Evolutionary conservation across 2,113 vertebrate genomes (phyloP), one percentile per base, ranked within the genome.

Genomic region (Regulus satrapa): DNA sequence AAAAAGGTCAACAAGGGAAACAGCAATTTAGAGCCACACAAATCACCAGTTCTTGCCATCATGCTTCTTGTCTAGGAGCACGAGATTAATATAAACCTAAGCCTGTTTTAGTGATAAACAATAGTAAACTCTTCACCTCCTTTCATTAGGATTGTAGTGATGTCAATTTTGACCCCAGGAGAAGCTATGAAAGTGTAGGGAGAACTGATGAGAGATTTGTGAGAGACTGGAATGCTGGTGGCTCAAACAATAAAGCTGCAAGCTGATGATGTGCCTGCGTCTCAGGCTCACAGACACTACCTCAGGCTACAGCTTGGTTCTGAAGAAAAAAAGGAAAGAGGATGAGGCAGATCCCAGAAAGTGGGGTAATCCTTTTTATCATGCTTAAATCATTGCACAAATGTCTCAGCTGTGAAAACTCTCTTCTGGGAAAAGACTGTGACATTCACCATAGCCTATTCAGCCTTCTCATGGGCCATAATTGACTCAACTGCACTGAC

Each of bases 1-100:
- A 64, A 16, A 95, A 96, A 81, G 63, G 75, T 95, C 89, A 95
- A 72, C 68, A 64, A 85, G 38, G 64, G 23, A 89, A 59, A 67
- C 16, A 89, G 51, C 49, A 81, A 86, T 91, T 92, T 59, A 77
- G 56, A 92, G 38, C 14, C 40, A 25, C 43, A 81, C 64, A 91
- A 94, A 96, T 94, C 86, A 95, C 59, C 29, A 45, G 24, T 55
- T n/a, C 36, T 91, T 95, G 69, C 29, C 28, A 59, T 67, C 38
- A 13, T 62, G 62, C 59, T 93, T 41, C 9, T 29, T 69, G 26
- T 73, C 67, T 75, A 51, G 40, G 12, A 86, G 48, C 19, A 91
- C 89, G 26, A 36, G 52, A 89, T 84, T 81, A 81, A 84, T 78
- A 89, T 56, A 87, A 91, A 73, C 28, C 36, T 26, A 11, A 91